Evolutionary conservation across 2,888 invertebrate genomes (phyloP).

Genomic region (Troides helena): DNA sequence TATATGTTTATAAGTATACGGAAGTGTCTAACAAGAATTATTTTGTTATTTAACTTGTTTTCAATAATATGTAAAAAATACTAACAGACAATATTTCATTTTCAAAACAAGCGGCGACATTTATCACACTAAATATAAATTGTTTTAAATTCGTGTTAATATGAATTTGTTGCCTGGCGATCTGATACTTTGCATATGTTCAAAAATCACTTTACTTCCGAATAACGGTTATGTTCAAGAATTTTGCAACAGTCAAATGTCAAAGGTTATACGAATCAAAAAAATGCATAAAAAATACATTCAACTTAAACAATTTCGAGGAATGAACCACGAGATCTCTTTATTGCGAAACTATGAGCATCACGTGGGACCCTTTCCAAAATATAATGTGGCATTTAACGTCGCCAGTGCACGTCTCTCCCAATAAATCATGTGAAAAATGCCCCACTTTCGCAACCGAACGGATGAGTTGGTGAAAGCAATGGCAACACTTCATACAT

Average conservation of each 20-base stretch:
- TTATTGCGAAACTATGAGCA: slow-evolving; percentile 15
- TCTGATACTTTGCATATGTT: not conserved
- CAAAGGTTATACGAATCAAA: not conserved
- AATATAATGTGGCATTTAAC: slow-evolving; percentile 24
- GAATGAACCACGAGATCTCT: not conserved
- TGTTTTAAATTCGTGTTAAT: not conserved
- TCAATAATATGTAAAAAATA: too few relatives aligned
- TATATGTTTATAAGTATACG: slow-evolving; percentile 8
- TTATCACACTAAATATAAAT: too few relatives aligned
- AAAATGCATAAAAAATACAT: not conserved
- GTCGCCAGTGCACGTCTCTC: slow-evolving; percentile 20
- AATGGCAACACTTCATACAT: slow-evolving; percentile 17
- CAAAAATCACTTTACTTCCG: not conserved
- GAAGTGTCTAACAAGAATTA: not conserved
- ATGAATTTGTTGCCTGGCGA: not conserved
- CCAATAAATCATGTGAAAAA: slow-evolving; percentile 32
- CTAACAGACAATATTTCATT: too few relatives aligned
- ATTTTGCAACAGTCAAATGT: not conserved
- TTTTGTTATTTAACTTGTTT: not conserved
- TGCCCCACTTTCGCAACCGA: slow-evolving; percentile 29
- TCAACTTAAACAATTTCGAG: not conserved
- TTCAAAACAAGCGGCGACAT: too few relatives aligned
- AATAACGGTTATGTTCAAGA: not conserved
- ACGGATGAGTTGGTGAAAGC: slow-evolving; percentile 31
- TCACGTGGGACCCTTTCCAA: slow-evolving; percentile 23